Evolutionary conservation across 2,888 invertebrate genomes (phyloP), one percentile per base, ranked within the genome.

Genomic region (Macaria notata): DNA sequence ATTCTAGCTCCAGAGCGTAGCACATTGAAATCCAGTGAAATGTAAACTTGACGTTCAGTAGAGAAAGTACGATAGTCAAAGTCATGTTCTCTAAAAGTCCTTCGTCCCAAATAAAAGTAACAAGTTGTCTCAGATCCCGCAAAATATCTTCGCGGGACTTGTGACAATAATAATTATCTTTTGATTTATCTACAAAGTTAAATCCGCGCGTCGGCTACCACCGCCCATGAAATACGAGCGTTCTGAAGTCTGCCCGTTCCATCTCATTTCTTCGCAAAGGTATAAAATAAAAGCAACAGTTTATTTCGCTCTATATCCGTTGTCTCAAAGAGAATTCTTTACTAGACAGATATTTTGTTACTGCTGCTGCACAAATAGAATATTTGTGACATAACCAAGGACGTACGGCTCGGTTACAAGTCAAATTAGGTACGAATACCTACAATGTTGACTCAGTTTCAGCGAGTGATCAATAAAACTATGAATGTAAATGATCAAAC

Each of bases 111-210:
- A 51, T 38, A 45, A 50, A 61, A 50, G 49, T 59, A 45, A 62
- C 61, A 66, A 62, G 62, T 57, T 66, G 50, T 36, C 47, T 39
- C 30, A 9, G 49, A 50, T 44, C 59, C 39, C 43, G 42, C 44
- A 43, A 47, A 59, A 56, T 64, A 61, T 64, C 49, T 66, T 60
- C 61, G 46, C 45, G 61, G 60, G 53, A 56, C 63, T 60, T 43
- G 51, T 63, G 41, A 70, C 63, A 70, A 71, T 69, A 73, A 71
- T 76, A 71, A 75, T 75, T 74, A 71, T 66, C 67, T 69, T 64
- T 67, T 76, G 73, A 78, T 78, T 78, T 76, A 76, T 75, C 65
- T 69, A 50, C 63, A 63, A 77, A 75, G 71, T 74, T 72, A 66
- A 72, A 73, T 71, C 63, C 66, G 52, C 58, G 58, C 60, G 59